phyloP scores from a whole-genome alignment of 1,140 invertebrate species.

The Reticulitermes speratus region DNA sequence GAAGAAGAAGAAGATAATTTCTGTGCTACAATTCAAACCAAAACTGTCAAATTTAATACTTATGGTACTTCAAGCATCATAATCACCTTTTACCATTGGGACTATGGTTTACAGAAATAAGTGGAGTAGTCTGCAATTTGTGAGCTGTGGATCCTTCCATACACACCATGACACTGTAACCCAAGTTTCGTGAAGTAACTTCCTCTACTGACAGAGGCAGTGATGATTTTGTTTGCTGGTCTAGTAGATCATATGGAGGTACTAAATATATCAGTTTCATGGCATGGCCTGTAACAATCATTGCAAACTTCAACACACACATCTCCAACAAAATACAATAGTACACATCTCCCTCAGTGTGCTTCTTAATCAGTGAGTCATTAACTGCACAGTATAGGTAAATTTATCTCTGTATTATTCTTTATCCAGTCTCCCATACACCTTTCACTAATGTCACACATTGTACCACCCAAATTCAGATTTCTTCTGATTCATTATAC shows the following conservation, averaged over 20 bases:
- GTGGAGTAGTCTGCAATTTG: constrained; percentile 79
- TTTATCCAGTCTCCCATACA: too few species aligned
- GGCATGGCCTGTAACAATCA: constrained; percentile 69
- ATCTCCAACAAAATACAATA: not conserved
- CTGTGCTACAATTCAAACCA: too few species aligned
- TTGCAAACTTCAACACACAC: not conserved
- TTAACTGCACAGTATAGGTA: too few species aligned
- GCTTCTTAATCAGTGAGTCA: too few species aligned
- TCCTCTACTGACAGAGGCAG: constrained; percentile 72
- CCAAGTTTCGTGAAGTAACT: constrained; percentile 69
- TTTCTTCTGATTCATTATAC: too few species aligned
- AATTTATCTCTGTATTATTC: too few species aligned
- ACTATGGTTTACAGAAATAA: constrained; percentile 74
- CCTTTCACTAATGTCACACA: too few species aligned
- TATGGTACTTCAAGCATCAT: not conserved
- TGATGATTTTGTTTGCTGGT: constrained; percentile 69
- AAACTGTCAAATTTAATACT: too few species aligned
- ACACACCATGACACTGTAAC: constrained; percentile 84
- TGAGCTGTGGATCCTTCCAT: constrained; percentile 86
- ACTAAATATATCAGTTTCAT: constrained; percentile 95
- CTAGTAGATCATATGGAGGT: constrained; percentile 88
- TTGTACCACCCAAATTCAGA: too few species aligned
- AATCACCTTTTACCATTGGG: constrained; percentile 74
- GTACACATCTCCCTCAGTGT: too few species aligned
- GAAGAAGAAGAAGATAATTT: too few species aligned